Base-by-base conservation (phyloP, 2,888 invertebrate genomes). In the Hirtodrosophila histrioides region DNA sequence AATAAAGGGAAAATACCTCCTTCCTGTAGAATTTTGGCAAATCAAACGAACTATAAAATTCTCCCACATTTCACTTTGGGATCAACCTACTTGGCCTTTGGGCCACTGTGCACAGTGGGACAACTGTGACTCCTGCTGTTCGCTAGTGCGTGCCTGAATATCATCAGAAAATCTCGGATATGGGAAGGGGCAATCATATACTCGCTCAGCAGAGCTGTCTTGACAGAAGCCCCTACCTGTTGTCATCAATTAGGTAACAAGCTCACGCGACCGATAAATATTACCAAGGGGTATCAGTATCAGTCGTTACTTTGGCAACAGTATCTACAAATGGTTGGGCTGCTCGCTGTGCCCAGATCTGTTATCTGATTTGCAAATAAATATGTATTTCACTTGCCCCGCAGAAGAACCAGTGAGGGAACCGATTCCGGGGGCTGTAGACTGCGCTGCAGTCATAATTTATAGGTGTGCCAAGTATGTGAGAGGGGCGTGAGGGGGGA, bases 201-300 rank as follows among this genome's bases (percentile, higher is more conserved):
- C 62, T 54, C 66, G 24, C 44, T 37, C 31, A 54, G 11, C 46
- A 39, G 44, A 8, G 33, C n/a, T 55, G 64, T 51, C 58, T 81
- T 82, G 82, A 82, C 89, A 90, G 89, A 89, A 90, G 89, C 90
- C 65, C 89, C 89, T 90, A 88, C 89, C 88, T 89, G 89, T 89
- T 89, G 89, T 89, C 89, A 90, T 89, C 89, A 89, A 89, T 89
- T 89, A 90, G 88, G 89, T 89, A 89, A 90, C 89, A 89, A 89
- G 89, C 88, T 78, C 88, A 89, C 88, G 88, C 88, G 84, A 88
- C 86, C 88, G 80, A 89, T 89, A 89, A 89, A 89, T 89, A 81
- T 79, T 69, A 37, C 48, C 27, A 48, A 45, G 31, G 31, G 33
- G 40, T 37, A 11, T 46, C 40, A 40, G 50, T 17, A 54, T 54